Evolutionary conservation across 2,888 invertebrate species (phyloP).

Genomic region (Tinea pellionella): DNA sequence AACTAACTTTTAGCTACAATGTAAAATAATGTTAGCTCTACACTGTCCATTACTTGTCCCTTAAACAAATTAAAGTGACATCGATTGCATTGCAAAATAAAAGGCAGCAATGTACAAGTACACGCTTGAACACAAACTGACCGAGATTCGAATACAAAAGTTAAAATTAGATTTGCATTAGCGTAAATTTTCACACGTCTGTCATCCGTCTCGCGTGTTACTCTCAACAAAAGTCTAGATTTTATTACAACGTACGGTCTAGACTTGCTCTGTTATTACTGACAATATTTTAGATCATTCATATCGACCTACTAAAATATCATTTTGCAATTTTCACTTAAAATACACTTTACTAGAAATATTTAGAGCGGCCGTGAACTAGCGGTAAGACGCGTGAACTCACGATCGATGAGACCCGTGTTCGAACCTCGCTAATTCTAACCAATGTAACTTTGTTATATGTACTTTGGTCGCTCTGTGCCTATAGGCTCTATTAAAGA

Average conservation of each 20-base stretch:
- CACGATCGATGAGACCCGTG: no score
- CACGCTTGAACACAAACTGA: background rate
- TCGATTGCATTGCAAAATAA: background rate
- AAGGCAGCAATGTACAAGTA: background rate
- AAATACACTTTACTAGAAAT: background rate
- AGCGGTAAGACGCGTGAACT: no score
- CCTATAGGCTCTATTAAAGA: no score
- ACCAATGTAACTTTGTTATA: no score
- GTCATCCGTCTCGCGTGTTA: constrained; percentile 19
- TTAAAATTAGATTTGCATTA: constrained; percentile 24
- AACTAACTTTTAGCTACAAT: background rate
- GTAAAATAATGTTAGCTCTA: background rate
- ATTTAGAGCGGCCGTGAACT: no score
- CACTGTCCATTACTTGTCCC: background rate
- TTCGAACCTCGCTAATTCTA: no score
- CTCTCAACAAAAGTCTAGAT: constrained; percentile 4
- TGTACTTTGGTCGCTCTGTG: no score
- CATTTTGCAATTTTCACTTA: background rate
- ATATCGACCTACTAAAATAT: background rate
- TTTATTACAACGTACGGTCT: background rate
- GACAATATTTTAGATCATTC: background rate
- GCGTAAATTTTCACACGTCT: constrained; percentile 34
- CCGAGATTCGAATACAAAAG: background rate
- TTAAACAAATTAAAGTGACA: background rate
- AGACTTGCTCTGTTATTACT: background rate